phyloP scores from a whole-genome alignment of 2,797 vertebrate genomes.

The Cyprinodon diabolis region DNA sequence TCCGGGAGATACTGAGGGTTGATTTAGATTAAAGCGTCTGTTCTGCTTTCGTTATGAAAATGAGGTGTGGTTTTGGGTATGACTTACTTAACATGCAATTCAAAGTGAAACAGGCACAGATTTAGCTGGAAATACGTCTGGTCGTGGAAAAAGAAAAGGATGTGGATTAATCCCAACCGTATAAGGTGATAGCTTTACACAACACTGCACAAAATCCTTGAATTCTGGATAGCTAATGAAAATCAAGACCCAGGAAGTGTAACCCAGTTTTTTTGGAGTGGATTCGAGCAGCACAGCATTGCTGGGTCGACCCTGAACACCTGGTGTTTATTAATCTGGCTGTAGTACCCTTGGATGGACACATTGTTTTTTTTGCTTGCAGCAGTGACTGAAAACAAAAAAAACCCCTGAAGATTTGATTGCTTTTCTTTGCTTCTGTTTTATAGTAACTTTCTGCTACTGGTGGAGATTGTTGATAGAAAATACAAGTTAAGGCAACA shows the following conservation, averaged over 20 bases:
- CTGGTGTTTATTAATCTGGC: too few relatives aligned
- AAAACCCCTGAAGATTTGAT: neutral
- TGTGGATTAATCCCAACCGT: neutral
- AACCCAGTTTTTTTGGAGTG: too few relatives aligned
- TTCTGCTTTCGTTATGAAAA: neutral
- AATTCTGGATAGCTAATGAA: neutral
- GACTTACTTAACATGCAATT: neutral
- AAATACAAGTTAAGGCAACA: neutral
- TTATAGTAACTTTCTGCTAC: neutral
- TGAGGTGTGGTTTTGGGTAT: neutral
- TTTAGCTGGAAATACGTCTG: too few relatives aligned
- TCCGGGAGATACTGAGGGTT: neutral
- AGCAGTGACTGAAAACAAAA: neutral
- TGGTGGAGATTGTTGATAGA: neutral
- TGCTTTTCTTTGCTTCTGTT: neutral
- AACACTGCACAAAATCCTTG: neutral
- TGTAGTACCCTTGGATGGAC: too few relatives aligned
- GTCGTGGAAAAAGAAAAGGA: too few relatives aligned
- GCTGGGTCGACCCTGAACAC: too few relatives aligned
- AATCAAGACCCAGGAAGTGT: too few relatives aligned
- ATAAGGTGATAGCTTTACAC: neutral
- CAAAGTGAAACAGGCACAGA: neutral
- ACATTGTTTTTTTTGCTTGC: neutral
- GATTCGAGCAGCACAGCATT: too few relatives aligned
- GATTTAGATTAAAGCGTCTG: neutral